Base-by-base conservation (phyloP, 1,140 invertebrate species). In the Oscheius sp. region DNA sequence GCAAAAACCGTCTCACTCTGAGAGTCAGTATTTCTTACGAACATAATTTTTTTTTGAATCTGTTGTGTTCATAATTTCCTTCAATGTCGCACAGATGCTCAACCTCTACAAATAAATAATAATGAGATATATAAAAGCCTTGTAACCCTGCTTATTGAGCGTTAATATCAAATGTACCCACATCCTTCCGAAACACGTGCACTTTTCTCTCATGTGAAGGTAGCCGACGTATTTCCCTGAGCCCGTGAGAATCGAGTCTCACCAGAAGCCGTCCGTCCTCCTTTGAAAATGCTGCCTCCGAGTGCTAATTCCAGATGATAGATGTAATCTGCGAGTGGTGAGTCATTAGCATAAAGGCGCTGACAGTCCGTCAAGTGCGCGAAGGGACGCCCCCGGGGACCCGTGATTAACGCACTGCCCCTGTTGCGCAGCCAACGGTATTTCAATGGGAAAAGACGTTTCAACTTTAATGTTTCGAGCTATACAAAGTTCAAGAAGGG, bases 331-430 rank as follows among this genome's bases (percentile, higher is more conserved):
- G 7, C 38, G 38, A 42, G 38, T 10, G 38, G 38, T 42, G 38
- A 10, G 7, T 15, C 23, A 55, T 55, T 55, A 55, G 49, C 49
- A 55, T 55, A 55, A 55, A 15, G 49, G 49, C 23, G 49, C 7
- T 55, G 49, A 55, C 49, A 55, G 49, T 55, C 49, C 7, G 49
- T 55, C 49, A 55, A 23, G 28, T 55, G 49, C 49, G 49, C 49
- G 49, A 55, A 55, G 28, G 7, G 15, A 13, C 28, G 4, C 49
- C 49, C 49, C 49, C 7, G 49, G 49, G 49, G 49, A 55, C 49
- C 15, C 15, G 23, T 55, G 49, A 55, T 55, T 55, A 20, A 55
- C 49, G 49, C 7, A 55, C 49, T 55, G 28, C 49, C n/a, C n/a
- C n/a, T n/a, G n/a, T n/a, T n/a, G n/a, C n/a, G n/a, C n/a, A n/a